Percentiles rank a stretch among this genome's conserved stretches.
Evolutionary conservation across 2,113 vertebrate species (phyloP).

Genomic region (Macroglossus sobrinus): DNA sequence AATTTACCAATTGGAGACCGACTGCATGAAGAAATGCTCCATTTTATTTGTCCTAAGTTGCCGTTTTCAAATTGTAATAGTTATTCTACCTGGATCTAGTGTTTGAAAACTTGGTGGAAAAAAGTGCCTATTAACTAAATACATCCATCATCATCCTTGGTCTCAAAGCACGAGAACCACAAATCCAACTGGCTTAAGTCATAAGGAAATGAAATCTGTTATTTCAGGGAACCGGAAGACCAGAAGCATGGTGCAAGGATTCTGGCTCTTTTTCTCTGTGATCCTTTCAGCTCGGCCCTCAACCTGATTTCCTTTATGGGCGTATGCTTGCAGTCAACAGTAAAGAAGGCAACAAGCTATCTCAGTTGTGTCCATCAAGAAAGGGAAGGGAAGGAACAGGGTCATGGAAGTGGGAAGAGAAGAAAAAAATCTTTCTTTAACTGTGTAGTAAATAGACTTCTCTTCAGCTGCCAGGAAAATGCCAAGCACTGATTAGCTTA

Average conservation of each 20-base stretch:
- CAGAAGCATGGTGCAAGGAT: not conserved
- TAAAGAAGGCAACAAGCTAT: not conserved
- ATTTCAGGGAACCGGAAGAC: not conserved
- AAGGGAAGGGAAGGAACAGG: not conserved
- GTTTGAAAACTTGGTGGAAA: slow-evolving; percentile 11
- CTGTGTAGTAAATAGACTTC: not conserved
- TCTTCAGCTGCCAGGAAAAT: not conserved
- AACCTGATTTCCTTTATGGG: not conserved
- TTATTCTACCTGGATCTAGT: not conserved
- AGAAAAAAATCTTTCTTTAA: not conserved
- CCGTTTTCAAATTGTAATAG: not conserved
- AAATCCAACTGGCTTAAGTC: slow-evolving; percentile 17
- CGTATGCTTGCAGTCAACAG: not conserved
- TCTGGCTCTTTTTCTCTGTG: not conserved
- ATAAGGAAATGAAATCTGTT: slow-evolving; percentile 53
- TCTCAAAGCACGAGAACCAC: slow-evolving; percentile 19
- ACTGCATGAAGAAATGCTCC: not conserved
- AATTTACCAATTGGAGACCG: not conserved
- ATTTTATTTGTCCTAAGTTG: slow-evolving; percentile 36
- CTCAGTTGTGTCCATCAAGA: not conserved
- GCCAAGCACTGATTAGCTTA: not conserved
- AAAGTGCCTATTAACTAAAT: not conserved
- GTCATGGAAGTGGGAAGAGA: not conserved
- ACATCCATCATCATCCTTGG: not conserved
- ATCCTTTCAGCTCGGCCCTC: not conserved